These are phyloP conservation scores for Pollimyrus isidori DNA, from an alignment of 2,113 vertebrate genomes.

Conservation along the genomic window DNA sequence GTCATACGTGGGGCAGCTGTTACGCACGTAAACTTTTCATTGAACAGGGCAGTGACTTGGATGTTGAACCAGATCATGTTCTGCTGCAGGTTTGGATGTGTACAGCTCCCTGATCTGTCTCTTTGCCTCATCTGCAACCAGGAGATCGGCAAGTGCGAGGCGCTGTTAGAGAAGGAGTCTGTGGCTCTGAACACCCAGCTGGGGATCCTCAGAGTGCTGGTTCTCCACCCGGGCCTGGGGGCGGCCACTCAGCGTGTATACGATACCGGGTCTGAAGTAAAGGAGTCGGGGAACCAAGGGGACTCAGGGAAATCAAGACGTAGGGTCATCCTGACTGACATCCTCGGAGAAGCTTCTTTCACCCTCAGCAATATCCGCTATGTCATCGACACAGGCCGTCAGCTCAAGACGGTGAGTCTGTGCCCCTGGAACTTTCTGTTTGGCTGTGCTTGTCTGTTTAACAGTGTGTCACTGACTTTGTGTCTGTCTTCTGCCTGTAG, in stretches of 20 bases:
- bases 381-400: slow-evolving; percentile 79
- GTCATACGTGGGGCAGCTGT: neutral
- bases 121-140: slow-evolving; percentile 30
- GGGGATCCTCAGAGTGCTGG: slow-evolving; percentile 60
- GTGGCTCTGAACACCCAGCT: slow-evolving; percentile 57
- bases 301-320: slow-evolving; percentile 38
- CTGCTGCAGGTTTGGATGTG: neutral
- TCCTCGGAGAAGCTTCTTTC: slow-evolving; percentile 80
- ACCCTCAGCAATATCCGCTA: slow-evolving; percentile 68
- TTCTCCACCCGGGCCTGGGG: slow-evolving; percentile 61
- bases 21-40: neutral
- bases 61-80: neutral
- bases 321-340: slow-evolving; percentile 69
- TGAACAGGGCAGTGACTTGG: neutral
- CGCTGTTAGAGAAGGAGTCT: slow-evolving; percentile 63
- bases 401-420: slow-evolving; percentile 78
- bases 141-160: slow-evolving; percentile 65
- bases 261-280: slow-evolving; percentile 6
- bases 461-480: neutral
- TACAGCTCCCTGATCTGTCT: neutral
- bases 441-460: neutral
- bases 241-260: slow-evolving; percentile 65
- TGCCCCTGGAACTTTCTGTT: neutral
- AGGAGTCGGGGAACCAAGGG: neutral
- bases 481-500: neutral